Conservation (phyloP, 1,140 invertebrate species). For the Rhopalosiphum maidis region DNA sequence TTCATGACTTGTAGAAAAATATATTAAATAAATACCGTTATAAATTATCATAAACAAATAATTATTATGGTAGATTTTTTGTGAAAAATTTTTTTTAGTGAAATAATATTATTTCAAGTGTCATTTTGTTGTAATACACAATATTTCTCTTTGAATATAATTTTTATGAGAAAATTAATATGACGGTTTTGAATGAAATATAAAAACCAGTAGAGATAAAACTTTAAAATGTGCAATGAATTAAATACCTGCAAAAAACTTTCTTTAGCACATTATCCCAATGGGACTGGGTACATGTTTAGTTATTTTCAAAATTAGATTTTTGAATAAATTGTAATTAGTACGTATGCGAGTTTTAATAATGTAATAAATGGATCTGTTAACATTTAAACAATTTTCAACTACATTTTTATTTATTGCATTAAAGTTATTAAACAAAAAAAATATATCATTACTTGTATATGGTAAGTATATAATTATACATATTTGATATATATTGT, state of each 20-base stretch:
- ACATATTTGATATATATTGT: not conserved
- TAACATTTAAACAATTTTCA: not conserved
- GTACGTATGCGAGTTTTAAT: not conserved
- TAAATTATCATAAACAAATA: not conserved
- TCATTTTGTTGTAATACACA: not conserved
- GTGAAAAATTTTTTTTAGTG: not conserved
- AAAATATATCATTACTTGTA: not conserved
- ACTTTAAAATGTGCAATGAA: conserved; percentile 11
- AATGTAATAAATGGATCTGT: not conserved
- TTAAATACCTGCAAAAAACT: conserved; percentile 23
- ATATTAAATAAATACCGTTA: not conserved
- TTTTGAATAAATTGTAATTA: conserved; percentile 42
- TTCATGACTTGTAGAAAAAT: not conserved
- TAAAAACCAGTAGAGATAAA: not conserved
- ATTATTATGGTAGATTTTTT: not conserved
- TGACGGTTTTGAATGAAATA: not conserved
- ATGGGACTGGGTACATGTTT: not conserved
- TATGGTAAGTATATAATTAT: not conserved
- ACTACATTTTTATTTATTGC: not conserved
- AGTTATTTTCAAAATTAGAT: conserved; percentile 31
- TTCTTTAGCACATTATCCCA: conserved; percentile 12
- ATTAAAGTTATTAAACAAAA: not conserved
- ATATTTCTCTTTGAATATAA: not conserved
- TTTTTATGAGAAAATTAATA: not conserved
- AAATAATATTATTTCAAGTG: not conserved